Conservation (phyloP, 2,888 invertebrate species). For the Ganaspis brasiliensis region DNA sequence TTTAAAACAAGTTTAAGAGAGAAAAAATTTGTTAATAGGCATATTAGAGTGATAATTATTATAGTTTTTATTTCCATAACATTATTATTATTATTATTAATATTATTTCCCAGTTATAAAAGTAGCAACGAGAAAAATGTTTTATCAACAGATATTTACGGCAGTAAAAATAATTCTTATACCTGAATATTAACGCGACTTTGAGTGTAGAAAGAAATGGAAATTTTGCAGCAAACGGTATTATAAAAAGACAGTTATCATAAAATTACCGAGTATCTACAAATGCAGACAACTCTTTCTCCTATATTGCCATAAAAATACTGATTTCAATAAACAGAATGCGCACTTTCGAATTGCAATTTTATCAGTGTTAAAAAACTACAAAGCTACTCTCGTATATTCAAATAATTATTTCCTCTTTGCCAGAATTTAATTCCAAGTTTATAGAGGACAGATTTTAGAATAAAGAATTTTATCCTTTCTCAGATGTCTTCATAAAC, state of each 20-base stretch:
- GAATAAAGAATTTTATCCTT: no score
- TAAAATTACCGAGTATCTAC: slow-evolving; percentile 19
- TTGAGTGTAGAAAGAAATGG: not conserved
- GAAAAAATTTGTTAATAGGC: no score
- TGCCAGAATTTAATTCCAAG: slow-evolving; percentile 12
- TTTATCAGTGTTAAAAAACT: slow-evolving; percentile 19
- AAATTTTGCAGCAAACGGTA: not conserved
- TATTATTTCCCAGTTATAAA: no score
- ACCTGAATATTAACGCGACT: no score
- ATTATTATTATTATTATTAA: no score
- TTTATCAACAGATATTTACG: not conserved
- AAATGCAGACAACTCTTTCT: slow-evolving; percentile 6
- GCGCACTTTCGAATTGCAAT: not conserved
- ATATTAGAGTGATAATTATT: no score
- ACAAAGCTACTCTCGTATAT: not conserved
- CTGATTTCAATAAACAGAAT: slow-evolving; percentile 19
- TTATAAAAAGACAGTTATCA: slow-evolving; percentile 6
- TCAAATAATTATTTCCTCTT: slow-evolving; percentile 19
- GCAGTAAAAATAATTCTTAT: not conserved
- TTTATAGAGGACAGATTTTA: slow-evolving; percentile 20
- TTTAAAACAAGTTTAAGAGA: no score
- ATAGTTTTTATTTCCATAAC: no score
- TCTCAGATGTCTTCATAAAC: no score
- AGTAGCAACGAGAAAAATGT: not conserved
- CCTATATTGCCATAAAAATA: slow-evolving; percentile 28